phyloP scores from a whole-genome alignment of 2,113 vertebrate genomes.

The Atractosteus spatula region DNA sequence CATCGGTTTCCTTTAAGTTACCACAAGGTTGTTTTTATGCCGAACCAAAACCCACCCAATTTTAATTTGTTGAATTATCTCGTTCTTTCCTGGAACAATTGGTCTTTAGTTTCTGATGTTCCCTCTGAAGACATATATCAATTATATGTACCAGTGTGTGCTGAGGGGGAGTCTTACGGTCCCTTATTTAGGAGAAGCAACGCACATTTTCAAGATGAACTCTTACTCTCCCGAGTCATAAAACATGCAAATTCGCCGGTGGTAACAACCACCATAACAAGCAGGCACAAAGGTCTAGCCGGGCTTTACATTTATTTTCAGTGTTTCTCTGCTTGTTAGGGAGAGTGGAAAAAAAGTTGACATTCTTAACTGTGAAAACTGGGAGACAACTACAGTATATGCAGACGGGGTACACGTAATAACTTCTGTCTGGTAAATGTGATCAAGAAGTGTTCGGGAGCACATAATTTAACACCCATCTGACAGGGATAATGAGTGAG shows the following conservation, averaged over 20 bases:
- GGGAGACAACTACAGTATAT: constrained; percentile 61
- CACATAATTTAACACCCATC: constrained; percentile 71
- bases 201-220: constrained; percentile 21
- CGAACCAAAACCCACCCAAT: constrained; percentile 59
- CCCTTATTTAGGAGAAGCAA: constrained; percentile 18
- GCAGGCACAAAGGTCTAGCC: constrained; percentile 1
- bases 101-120: constrained; percentile 47
- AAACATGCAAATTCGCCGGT: constrained; percentile 53
- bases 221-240: constrained; percentile 54
- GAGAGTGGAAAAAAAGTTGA: constrained; percentile 61
- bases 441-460: constrained; percentile 58
- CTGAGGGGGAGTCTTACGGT: constrained; percentile 36
- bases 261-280: constrained; percentile 56
- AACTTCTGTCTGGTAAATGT: constrained; percentile 63
- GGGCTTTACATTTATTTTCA: constrained; percentile 33
- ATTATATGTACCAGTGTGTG: not conserved
- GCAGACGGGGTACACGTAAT: constrained; percentile 66
- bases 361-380: constrained; percentile 70
- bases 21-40: constrained; percentile 76
- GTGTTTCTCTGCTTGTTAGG: constrained; percentile 60
- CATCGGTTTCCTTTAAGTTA: constrained; percentile 82
- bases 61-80: constrained; percentile 53
- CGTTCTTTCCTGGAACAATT: constrained; percentile 58
- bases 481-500: constrained; percentile 71
- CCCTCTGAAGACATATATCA: not conserved